phyloP scores from a whole-genome alignment of 2,113 vertebrate genomes.

The Cynocephalus volans region DNA sequence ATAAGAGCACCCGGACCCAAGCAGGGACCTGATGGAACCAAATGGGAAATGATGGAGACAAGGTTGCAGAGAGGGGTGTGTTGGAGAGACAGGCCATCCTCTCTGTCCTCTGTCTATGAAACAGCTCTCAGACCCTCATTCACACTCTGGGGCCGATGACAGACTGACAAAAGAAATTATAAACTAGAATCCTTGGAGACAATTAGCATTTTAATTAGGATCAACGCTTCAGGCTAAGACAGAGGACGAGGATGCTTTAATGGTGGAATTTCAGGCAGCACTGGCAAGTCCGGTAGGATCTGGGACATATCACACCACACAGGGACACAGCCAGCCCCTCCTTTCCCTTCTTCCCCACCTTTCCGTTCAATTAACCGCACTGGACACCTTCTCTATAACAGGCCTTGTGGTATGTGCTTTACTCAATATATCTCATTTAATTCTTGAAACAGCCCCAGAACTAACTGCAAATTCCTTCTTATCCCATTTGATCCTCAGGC shows the following conservation, averaged over 20 bases:
- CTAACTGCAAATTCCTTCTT: background rate
- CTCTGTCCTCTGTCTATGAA: background rate
- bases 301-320: background rate
- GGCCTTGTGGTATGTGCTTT: rapidly evolving
- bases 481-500: background rate
- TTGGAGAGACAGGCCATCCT: background rate
- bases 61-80: rapidly evolving
- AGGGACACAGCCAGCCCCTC: background rate
- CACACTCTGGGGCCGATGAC: constrained; percentile 59
- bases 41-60: rapidly evolving
- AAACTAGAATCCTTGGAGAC: constrained; percentile 58
- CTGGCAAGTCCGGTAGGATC: constrained; percentile 25
- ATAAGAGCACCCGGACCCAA: rapidly evolving
- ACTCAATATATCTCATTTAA: background rate
- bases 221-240: constrained; percentile 65
- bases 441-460: background rate
- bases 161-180: background rate
- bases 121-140: background rate
- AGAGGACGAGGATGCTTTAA: background rate
- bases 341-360: too few relatives aligned
- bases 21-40: too few relatives aligned
- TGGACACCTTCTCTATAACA: background rate
- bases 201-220: constrained; percentile 83
- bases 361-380: background rate
- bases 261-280: constrained; percentile 24